Percentiles rank a stretch among this genome's conserved stretches.
These are phyloP conservation scores for Acleris laterana DNA, from an alignment of 2,888 invertebrate species.

Conservation along the genomic window DNA sequence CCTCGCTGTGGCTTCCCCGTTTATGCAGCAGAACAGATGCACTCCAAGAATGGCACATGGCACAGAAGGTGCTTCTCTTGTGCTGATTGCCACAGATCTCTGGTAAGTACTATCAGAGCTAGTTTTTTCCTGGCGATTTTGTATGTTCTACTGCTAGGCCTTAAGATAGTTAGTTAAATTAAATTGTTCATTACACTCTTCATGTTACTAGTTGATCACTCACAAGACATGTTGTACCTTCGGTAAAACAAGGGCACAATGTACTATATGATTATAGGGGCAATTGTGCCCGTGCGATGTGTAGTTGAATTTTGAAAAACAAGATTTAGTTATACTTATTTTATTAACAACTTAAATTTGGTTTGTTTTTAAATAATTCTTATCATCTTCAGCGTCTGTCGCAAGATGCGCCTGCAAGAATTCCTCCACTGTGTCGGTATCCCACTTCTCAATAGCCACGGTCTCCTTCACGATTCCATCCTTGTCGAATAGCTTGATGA, in stretches of 20 bases:
- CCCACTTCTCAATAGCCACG: constrained; percentile 98
- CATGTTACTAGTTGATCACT: too few relatives aligned
- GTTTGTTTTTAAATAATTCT: constrained; percentile 86
- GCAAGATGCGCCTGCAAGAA: constrained; percentile 95
- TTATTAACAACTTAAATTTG: constrained; percentile 55
- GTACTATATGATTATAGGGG: too few relatives aligned
- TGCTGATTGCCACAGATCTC: constrained; percentile 92
- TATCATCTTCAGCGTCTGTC: constrained; percentile 82
- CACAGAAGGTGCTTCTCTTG: constrained; percentile 98
- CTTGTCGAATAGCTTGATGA: constrained; percentile 94
- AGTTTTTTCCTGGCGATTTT: background rate
- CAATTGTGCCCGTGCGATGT: too few relatives aligned
- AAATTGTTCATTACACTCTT: too few relatives aligned
- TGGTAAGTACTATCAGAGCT: constrained; percentile 73
- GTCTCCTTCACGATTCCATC: constrained; percentile 93
- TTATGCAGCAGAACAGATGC: constrained; percentile 98
- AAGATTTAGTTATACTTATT: constrained; percentile 16
- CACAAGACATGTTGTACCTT: too few relatives aligned
- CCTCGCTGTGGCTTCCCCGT: constrained; percentile 95
- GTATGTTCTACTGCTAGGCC: too few relatives aligned
- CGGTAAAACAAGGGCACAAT: too few relatives aligned
- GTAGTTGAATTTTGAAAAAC: constrained; percentile 1
- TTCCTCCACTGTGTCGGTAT: constrained; percentile 98
- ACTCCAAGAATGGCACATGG: constrained; percentile 96
- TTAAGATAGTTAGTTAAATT: too few relatives aligned